These are phyloP conservation scores for Druon quercuslanigerum DNA, from an alignment of 1,140 invertebrate genomes.

Conservation along the genomic window DNA sequence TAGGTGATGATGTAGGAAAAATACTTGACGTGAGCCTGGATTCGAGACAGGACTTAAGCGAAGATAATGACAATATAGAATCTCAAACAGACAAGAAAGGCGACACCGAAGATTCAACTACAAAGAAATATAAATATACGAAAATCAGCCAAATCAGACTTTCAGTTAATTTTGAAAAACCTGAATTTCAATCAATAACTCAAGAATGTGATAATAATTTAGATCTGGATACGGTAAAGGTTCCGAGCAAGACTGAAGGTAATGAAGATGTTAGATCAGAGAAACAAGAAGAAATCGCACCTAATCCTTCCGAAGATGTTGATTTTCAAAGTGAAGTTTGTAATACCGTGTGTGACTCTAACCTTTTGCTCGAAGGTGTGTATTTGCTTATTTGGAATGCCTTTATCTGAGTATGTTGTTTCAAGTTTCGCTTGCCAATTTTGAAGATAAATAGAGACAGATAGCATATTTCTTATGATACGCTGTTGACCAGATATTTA, in stretches of 20 bases:
- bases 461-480: too few relatives aligned
- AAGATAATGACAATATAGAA: too few relatives aligned
- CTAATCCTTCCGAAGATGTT: not conserved
- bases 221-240: not conserved
- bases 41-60: too few relatives aligned
- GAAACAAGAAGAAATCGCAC: not conserved
- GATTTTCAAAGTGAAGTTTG: slow-evolving; percentile 15
- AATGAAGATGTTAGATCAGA: not conserved
- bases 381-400: slow-evolving; percentile 16
- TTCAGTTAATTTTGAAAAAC: slow-evolving; percentile 2
- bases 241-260: slow-evolving; percentile 1
- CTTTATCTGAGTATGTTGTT: not conserved
- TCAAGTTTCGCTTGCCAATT: not conserved
- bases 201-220: not conserved
- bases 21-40: too few relatives aligned
- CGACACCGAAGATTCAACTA: too few relatives aligned
- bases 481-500: too few relatives aligned
- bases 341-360: slow-evolving; percentile 48
- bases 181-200: not conserved
- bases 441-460: not conserved
- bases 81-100: too few relatives aligned
- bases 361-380: slow-evolving; percentile 56
- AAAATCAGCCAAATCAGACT: not conserved
- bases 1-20: too few relatives aligned
- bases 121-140: too few relatives aligned